Base-by-base conservation (phyloP, 2,888 invertebrate species). In the Cephus sareptanus region DNA sequence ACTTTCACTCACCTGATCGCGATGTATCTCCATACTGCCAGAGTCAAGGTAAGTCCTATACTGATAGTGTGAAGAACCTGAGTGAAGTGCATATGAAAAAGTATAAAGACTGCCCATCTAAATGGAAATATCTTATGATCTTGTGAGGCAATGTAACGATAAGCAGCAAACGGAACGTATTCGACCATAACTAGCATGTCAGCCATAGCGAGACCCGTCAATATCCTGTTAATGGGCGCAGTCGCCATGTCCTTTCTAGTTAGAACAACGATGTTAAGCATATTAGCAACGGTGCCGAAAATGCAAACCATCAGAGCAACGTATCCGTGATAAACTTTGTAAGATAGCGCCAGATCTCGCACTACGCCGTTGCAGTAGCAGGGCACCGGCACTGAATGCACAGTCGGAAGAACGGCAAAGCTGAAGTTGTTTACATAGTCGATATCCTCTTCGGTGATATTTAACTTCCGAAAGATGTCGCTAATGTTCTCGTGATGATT, bases 141-240 rank as follows among this genome's bases (percentile, higher is more conserved):
- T 0, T 95, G 94, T 74, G 94, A 91, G 79, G 95, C 93, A 88
- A 95, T 92, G 87, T 94, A 94, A 88, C 94, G 94, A 90, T 96
- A 95, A 76, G 94, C 93, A 6, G 95, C 94, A 88, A 95, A 96
- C 4, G 96, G 96, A 81, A 96, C 94, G 89, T 96, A 97, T 86
- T 97, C 97, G 90, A 97, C 91, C 95, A 98, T 98, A 37, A 98
- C 96, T 83, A 97, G 94, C 92, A 98, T 95, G 90, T 98, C 98
- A 1, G 97, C 96, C 0, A 97, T 96, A 0, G 98, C 98, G 76
- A 98, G 91, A 91, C 96, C 95, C 82, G 96, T 97, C 75, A 98
- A 93, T 77, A 98, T 96, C 71, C 96, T 93, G 92, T 98, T 98
- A 85, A 97, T 97, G 1, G 98, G 97, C 0, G 97, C 96, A 77